Conservation (phyloP, 2,113 vertebrate species). For the Actinemys pallida region DNA sequence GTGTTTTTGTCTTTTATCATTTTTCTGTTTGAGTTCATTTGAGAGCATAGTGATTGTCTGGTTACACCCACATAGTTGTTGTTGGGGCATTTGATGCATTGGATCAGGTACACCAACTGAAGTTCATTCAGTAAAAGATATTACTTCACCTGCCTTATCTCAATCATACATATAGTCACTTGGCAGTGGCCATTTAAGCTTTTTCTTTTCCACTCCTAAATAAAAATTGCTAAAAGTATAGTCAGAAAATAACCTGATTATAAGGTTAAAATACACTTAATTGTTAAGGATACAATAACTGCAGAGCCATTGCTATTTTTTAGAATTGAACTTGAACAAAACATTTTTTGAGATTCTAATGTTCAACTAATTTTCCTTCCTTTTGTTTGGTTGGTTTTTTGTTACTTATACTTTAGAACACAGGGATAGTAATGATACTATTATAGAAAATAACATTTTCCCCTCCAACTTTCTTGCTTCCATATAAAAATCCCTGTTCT, state of each 20-base stretch:
- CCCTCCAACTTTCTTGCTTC: background rate
- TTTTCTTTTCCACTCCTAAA: background rate
- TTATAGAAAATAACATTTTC: background rate
- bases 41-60: background rate
- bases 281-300: background rate
- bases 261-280: background rate
- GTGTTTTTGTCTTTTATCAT: background rate
- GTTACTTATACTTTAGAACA: background rate
- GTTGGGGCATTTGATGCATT: background rate
- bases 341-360: background rate
- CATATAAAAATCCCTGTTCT: background rate
- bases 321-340: background rate
- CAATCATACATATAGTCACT: background rate
- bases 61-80: background rate
- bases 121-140: background rate
- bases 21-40: background rate
- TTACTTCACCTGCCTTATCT: background rate
- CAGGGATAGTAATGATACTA: background rate
- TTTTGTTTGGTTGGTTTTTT: background rate
- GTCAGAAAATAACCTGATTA: background rate
- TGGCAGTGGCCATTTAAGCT: background rate
- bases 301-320: background rate
- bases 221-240: background rate
- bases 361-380: background rate
- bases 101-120: background rate